These are phyloP conservation scores for Baryphthengus martii DNA, from an alignment of 2,113 vertebrate species.

Conservation along the genomic window DNA sequence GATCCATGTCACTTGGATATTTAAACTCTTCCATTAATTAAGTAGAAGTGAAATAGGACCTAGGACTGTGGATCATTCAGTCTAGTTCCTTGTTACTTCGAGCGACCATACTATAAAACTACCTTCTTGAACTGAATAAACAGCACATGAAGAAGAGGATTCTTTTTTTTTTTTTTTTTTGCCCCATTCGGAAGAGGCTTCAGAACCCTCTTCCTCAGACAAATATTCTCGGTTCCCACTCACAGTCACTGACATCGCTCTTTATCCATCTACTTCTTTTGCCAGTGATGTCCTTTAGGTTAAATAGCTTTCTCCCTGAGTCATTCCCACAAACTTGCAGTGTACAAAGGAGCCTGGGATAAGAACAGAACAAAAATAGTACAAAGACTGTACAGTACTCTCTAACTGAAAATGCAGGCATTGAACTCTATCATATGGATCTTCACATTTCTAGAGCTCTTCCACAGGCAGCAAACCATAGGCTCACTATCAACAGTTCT, in stretches of 20 bases:
- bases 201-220: neutral
- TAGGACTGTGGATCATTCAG: neutral
- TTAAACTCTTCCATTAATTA: slow-evolving; percentile 63
- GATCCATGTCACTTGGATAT: neutral
- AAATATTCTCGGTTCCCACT: neutral
- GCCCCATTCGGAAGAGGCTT: neutral
- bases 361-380: slow-evolving; percentile 57
- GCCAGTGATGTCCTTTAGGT: slow-evolving; percentile 56
- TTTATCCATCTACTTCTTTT: neutral
- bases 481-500: neutral
- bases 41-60: slow-evolving; percentile 52
- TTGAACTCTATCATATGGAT: neutral
- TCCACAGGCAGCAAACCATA: neutral
- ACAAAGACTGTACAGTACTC: slow-evolving; percentile 59
- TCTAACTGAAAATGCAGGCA: slow-evolving; percentile 17
- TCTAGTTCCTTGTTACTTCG: neutral
- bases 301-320: slow-evolving; percentile 69
- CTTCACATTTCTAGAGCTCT: neutral
- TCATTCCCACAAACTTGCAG: slow-evolving; percentile 64
- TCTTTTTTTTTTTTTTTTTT: neutral
- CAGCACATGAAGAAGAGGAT: neutral
- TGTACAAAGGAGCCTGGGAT: slow-evolving; percentile 49
- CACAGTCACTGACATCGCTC: neutral
- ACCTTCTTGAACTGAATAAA: neutral
- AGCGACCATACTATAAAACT: neutral